Evolutionary conservation across 2,797 vertebrate genomes (phyloP), one percentile per base, ranked within the genome.

Genomic region (Decapterus maruadsi): DNA sequence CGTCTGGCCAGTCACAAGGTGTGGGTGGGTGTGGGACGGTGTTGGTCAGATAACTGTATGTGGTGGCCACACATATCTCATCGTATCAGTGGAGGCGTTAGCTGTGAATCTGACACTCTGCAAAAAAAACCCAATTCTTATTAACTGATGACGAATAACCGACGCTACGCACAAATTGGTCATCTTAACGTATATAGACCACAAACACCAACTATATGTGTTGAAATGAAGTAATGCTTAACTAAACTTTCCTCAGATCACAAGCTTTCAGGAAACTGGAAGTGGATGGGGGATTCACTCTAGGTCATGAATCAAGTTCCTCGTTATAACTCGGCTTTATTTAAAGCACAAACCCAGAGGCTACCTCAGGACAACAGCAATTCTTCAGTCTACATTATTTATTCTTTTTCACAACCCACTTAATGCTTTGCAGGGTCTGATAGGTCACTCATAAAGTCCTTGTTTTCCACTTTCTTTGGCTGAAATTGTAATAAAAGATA

Each of bases 1-100:
- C 66, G 94, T 95, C 94, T 94, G 93, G 91, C 51, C 84, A 73
- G 94, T 95, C 95, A 96, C 95, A 95, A 94, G 95, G 92, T 91
- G 83, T 85, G 87, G 70, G 84, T 83, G 87, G 73, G 45, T 46
- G 45, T 46, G 45, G 45, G 45, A 19, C 22, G 51, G 87, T 88
- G 71, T 85, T 80, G 84, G 76, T 89, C 83, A 86, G 79, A 78
- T 68, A 77, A 81, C 67, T 81, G 76, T 79, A 43, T 73, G 61
- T 64, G 59, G 82, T 34, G 70, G 61, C 34, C 34, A 36, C 34
- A 36, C 1, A 8, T 36, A 8, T 36, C 42, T 73, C 69, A 34
- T 68, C 68, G 76, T 57, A 46, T 54, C 43, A 66, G 75, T 68
- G 34, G 36, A 71, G 40, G 70, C 38, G 59, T 40, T 26, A 51